Base-by-base conservation (phyloP, 2,113 vertebrate genomes). In the Halcyon malimbica region DNA sequence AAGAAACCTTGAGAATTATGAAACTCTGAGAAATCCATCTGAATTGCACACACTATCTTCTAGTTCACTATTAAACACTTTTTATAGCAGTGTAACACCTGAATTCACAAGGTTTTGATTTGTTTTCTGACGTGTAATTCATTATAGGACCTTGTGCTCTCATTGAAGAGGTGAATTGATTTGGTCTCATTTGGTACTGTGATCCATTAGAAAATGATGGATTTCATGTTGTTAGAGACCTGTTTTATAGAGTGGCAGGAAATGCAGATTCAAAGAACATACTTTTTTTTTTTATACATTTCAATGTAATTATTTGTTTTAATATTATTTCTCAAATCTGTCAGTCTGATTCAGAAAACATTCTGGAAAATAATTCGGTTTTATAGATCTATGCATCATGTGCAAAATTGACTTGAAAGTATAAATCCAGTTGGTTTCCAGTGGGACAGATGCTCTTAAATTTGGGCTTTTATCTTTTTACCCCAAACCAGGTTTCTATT, bases 291-390 rank as follows among this genome's bases (percentile, higher is more conserved):
- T 24, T 19, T 39, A 44, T 6, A 60, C 26, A 24, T 94, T 18
- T 42, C 10, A 65, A 9, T 3, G 2, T 41, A 41, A 13, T 39
- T 29, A 33, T 1, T 41, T 0, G 2, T 69, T 85, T 88, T 60
- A 71, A 48, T 74, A 33, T 12, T 5, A 2, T 71, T 80, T 87
- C 37, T 84, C 41, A 77, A 74, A 39, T 91, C 12, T 60, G 69
- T 7, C 57, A 19, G 5, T 56, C 35, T 63, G 54, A 15, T 82
- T 92, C 12, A 71, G 51, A 76, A 95, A 51, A 62, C 28, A 35
- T 63, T 83, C 20, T 33, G 26, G 41, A 70, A 69, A 29, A 53
- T 56, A 67, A 11, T 65, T 42, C 14, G 2, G 20, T 83, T 57
- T 67, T 81, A n/a, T 35, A 51, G 17, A 16, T 51, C 21, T 35